Percentiles rank a stretch among this genome's conserved stretches.
These are phyloP conservation scores for Mungos mungo DNA, from an alignment of 2,113 vertebrate genomes.

Conservation along the genomic window DNA sequence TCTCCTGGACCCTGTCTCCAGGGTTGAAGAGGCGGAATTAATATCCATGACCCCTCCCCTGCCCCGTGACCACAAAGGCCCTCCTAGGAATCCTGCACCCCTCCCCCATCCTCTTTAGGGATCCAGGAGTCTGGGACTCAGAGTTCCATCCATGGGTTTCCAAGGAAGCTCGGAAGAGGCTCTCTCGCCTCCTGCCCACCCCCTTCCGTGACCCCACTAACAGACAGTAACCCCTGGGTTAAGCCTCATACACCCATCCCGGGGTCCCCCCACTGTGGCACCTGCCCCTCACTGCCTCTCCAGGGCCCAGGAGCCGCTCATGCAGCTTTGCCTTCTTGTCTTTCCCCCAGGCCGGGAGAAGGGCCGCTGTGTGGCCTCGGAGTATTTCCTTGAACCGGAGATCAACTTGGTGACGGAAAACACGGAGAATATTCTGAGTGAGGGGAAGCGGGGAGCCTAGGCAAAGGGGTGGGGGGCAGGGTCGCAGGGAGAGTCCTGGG, in stretches of 20 bases:
- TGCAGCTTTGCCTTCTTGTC: background rate
- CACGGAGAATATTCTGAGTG: constrained; percentile 95
- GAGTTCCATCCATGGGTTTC: background rate
- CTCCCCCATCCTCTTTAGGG: background rate
- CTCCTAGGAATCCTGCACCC: background rate
- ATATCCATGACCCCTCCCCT: background rate
- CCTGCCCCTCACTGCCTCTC: background rate
- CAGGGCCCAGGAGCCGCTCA: background rate
- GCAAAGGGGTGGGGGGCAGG: background rate
- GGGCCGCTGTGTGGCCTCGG: constrained; percentile 93
- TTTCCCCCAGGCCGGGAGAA: constrained; percentile 89
- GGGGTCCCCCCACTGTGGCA: background rate
- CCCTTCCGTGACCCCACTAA: rapidly evolving
- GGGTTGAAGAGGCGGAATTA: background rate
- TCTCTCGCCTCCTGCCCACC: background rate
- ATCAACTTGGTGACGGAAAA: constrained; percentile 95
- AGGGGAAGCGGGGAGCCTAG: constrained; percentile 75
- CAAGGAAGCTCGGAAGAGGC: background rate
- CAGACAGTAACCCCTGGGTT: background rate
- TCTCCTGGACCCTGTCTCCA: background rate
- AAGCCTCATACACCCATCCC: background rate
- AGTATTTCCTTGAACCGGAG: constrained; percentile 94
- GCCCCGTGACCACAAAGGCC: rapidly evolving
- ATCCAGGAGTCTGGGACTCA: background rate
- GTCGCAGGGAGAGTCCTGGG: background rate